Percentiles rank a stretch among this genome's conserved stretches.
Conservation (phyloP, 2,888 invertebrate species). For the Ceramica pisi region DNA sequence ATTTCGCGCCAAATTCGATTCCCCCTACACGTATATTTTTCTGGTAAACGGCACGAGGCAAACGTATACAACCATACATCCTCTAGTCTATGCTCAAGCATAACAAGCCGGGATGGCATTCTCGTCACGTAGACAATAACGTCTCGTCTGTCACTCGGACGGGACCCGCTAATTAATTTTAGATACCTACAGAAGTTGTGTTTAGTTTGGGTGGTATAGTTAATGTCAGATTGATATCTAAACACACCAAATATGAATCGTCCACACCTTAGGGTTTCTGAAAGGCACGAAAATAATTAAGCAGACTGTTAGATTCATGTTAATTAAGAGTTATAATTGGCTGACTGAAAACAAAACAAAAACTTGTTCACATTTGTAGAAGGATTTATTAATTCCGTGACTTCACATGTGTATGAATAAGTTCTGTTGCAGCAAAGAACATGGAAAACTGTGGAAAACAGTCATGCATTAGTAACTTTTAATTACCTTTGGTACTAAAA, state of each 20-base stretch:
- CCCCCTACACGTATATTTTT: conserved; percentile 54
- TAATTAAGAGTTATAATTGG: background rate
- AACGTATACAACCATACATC: conserved; percentile 58
- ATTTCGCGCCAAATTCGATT: conserved; percentile 62
- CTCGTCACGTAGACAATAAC: conserved; percentile 66
- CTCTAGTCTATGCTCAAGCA: conserved; percentile 45
- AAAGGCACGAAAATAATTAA: background rate
- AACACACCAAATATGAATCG: background rate
- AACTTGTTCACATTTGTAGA: background rate
- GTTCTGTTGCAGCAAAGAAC: background rate
- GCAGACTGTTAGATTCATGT: background rate
- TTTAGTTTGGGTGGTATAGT: conserved; percentile 9
- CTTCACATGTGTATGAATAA: no score
- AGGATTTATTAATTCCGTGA: background rate
- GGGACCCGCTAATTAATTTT: conserved; percentile 61
- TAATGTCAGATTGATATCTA: no score
- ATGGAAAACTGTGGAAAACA: conserved; percentile 1
- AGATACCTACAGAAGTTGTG: conserved; percentile 32
- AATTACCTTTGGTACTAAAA: conserved; percentile 8
- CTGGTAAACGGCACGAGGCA: conserved; percentile 51
- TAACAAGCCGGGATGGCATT: conserved; percentile 52
- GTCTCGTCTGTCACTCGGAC: conserved; percentile 64
- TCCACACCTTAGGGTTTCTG: background rate
- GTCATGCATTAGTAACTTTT: background rate
- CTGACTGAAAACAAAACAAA: background rate